Evolutionary conservation across 2,888 invertebrate genomes (phyloP).

Genomic region (Trichogramma evanescens): DNA sequence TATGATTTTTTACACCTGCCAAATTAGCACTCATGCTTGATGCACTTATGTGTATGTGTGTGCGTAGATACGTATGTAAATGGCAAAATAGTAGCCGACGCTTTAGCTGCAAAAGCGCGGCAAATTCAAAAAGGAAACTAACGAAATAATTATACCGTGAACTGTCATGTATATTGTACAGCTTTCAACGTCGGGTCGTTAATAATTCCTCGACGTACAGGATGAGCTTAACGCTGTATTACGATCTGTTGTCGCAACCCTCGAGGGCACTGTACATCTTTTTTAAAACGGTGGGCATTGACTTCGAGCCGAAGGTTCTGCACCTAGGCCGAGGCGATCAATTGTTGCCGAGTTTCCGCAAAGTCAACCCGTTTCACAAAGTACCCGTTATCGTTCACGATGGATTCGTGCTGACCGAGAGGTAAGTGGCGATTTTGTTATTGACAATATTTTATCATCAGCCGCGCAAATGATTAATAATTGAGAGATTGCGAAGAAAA

Average conservation of each 20-base stretch:
- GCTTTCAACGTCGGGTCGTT: too few relatives aligned
- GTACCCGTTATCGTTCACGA: constrained; percentile 56
- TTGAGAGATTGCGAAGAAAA: too few relatives aligned
- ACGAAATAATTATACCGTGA: too few relatives aligned
- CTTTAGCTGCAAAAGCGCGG: too few relatives aligned
- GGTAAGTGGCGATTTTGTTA: constrained; percentile 22
- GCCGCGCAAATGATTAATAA: too few relatives aligned
- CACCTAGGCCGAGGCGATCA: constrained; percentile 61
- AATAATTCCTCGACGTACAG: not conserved
- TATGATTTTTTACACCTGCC: too few relatives aligned
- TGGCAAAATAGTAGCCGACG: too few relatives aligned
- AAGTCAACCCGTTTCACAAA: constrained; percentile 51
- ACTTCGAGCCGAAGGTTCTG: constrained; percentile 57
- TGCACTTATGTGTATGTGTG: too few relatives aligned
- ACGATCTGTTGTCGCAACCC: constrained; percentile 71
- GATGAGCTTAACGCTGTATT: constrained; percentile 57
- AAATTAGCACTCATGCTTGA: too few relatives aligned
- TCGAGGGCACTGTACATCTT: constrained; percentile 65
- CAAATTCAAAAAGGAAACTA: too few relatives aligned
- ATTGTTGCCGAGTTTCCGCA: constrained; percentile 39
- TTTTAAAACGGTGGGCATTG: constrained; percentile 57
- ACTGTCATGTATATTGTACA: too few relatives aligned
- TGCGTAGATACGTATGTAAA: too few relatives aligned
- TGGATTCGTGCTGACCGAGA: constrained; percentile 54
- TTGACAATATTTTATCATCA: not conserved